phyloP scores from a whole-genome alignment of 2,888 invertebrate species.

The Agrotis ipsilon region DNA sequence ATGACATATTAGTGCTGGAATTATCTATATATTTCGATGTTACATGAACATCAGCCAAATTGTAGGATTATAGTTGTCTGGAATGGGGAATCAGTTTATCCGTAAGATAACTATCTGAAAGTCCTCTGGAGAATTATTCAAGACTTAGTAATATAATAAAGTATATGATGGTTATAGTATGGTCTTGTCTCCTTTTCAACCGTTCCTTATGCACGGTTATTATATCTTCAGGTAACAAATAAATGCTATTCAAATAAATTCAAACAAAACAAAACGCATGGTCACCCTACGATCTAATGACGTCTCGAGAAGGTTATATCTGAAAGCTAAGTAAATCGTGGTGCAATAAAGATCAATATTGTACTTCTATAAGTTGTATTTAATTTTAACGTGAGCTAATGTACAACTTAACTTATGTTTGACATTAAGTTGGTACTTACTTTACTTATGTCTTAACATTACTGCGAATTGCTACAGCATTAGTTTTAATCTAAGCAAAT shows the following conservation, averaged over 20 bases:
- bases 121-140: no score
- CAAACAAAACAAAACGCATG: constrained; percentile 8
- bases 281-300: constrained; percentile 26
- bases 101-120: no score
- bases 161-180: no score
- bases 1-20: no score
- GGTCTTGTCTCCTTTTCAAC: no score
- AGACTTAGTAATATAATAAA: no score
- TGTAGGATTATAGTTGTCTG: no score
- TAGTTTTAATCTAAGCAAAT: constrained; percentile 11
- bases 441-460: constrained; percentile 19
- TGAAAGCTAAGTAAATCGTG: constrained; percentile 45
- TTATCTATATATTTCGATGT: background rate
- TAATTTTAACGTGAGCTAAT: constrained; percentile 28
- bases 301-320: constrained; percentile 40
- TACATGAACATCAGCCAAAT: no score
- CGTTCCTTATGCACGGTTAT: no score
- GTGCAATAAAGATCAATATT: constrained; percentile 48
- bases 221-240: background rate
- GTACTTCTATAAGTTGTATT: constrained; percentile 26
- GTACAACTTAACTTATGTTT: constrained; percentile 1
- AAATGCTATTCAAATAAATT: background rate
- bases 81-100: no score
- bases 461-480: constrained; percentile 16
- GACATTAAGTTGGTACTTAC: background rate